Evolutionary conservation across 2,888 invertebrate species (phyloP).

Genomic region (Oscheius myriophilus): DNA sequence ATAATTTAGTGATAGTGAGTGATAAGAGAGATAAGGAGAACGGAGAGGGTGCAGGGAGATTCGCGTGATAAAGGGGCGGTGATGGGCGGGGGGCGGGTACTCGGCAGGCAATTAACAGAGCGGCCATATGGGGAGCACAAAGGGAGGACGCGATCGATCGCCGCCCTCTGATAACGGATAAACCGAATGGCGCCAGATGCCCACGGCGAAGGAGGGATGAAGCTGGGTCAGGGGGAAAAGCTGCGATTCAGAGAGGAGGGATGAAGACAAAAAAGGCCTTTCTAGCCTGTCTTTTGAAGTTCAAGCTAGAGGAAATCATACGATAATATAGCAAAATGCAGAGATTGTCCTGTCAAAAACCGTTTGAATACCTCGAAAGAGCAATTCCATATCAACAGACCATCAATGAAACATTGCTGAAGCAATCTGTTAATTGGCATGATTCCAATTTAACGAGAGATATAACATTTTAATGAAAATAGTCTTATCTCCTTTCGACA

Average conservation of each 20-base stretch:
- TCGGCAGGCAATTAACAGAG: conserved; percentile 27
- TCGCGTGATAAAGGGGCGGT: conserved; percentile 5
- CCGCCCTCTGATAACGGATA: conserved; percentile 24
- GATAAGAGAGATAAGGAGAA: conserved; percentile 11
- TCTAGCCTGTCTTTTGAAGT: too few species aligned
- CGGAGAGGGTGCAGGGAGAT: neutral
- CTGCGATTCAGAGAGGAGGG: neutral
- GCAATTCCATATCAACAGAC: too few species aligned
- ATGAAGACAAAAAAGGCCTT: too few species aligned
- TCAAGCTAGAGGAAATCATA: too few species aligned
- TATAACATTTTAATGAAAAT: too few species aligned
- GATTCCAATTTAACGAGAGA: too few species aligned
- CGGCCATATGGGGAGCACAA: conserved; percentile 27
- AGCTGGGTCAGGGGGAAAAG: neutral
- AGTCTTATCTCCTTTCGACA: too few species aligned
- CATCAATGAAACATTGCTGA: too few species aligned
- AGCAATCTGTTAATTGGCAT: too few species aligned
- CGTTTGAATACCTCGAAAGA: too few species aligned
- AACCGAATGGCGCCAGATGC: conserved; percentile 3
- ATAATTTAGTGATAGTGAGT: neutral
- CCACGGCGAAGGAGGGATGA: neutral
- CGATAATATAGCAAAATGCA: too few species aligned
- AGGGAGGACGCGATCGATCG: conserved; percentile 15
- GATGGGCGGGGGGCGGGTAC: conserved; percentile 21
- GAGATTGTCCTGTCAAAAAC: too few species aligned